These are phyloP conservation scores for Phataginus tetradactyla DNA, from an alignment of 2,797 vertebrate genomes.

Conservation along the genomic window DNA sequence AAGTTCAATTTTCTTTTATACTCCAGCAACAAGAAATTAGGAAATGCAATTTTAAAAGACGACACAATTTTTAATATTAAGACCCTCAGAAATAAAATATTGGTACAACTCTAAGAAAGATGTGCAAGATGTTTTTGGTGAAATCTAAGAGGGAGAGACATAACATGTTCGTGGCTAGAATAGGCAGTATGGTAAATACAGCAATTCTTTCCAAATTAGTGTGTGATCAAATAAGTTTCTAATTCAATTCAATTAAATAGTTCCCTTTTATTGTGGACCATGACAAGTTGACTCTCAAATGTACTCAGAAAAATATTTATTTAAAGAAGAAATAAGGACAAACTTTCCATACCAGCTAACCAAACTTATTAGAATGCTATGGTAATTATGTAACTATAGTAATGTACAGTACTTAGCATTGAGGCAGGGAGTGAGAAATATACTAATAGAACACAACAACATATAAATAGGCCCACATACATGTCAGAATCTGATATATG, in stretches of 20 bases:
- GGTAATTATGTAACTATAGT: background rate
- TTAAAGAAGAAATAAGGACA: slow-evolving; percentile 17
- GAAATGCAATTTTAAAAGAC: slow-evolving; percentile 27
- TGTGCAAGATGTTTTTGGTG: background rate
- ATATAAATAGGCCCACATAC: background rate
- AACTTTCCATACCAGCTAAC: background rate
- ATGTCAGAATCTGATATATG: background rate
- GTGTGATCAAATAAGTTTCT: background rate
- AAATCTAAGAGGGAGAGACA: background rate
- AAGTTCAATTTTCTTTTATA: background rate
- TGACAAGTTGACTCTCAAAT: slow-evolving; percentile 42
- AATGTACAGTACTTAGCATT: background rate
- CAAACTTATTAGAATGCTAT: background rate
- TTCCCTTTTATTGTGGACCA: background rate
- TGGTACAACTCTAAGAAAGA: background rate
- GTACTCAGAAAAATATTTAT: background rate
- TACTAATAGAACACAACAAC: background rate
- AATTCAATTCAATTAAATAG: slow-evolving; percentile 16
- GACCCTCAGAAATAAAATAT: slow-evolving; percentile 11
- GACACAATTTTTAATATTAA: background rate
- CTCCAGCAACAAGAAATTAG: background rate
- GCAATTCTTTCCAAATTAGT: slow-evolving; percentile 7
- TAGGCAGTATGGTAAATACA: background rate
- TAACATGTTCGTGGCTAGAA: background rate
- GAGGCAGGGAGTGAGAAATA: background rate